A percentile compares a stretch with the other conserved stretches of the same genome.
These are phyloP conservation scores for Bursaphelenchus okinawaensis DNA, from an alignment of 2,888 invertebrate genomes.

Conservation along the genomic window DNA sequence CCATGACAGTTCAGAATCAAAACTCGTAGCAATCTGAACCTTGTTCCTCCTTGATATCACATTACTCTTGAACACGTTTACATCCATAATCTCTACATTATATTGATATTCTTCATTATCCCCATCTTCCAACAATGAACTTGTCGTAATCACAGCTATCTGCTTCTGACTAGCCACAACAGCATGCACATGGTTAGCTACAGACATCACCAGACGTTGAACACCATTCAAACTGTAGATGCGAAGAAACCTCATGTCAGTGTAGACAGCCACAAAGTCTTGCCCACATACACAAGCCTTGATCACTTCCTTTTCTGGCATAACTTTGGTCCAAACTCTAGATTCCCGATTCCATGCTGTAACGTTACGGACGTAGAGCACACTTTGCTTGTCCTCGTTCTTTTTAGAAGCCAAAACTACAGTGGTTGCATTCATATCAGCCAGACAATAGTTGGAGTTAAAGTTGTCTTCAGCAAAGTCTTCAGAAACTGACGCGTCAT, in stretches of 20 bases:
- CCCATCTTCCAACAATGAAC: not conserved
- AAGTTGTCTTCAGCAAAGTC: constrained; percentile 82
- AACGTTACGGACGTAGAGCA: constrained; percentile 34
- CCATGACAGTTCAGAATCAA: not conserved
- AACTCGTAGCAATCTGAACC: not conserved
- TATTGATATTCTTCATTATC: not conserved
- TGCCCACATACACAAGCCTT: constrained; percentile 47
- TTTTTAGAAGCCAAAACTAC: constrained; percentile 63
- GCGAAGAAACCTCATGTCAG: constrained; percentile 71
- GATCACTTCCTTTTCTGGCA: constrained; percentile 27
- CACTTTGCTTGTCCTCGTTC: constrained; percentile 23
- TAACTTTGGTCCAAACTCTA: constrained; percentile 34
- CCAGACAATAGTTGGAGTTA: constrained; percentile 75
- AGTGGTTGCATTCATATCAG: constrained; percentile 74
- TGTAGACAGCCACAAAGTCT: constrained; percentile 75
- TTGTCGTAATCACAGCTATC: not conserved
- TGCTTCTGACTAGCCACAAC: not conserved
- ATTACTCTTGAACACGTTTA: not conserved
- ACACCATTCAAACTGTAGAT: constrained; percentile 79
- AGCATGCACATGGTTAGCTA: constrained; percentile 65
- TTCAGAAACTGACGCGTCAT: constrained; percentile 81
- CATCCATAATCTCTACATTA: not conserved
- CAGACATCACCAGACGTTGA: constrained; percentile 72
- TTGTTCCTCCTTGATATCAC: not conserved
- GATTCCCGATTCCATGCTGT: constrained; percentile 36